These are phyloP conservation scores for Caenorhabditis tropicalis DNA, from an alignment of 1,140 invertebrate genomes.

Conservation along the genomic window DNA sequence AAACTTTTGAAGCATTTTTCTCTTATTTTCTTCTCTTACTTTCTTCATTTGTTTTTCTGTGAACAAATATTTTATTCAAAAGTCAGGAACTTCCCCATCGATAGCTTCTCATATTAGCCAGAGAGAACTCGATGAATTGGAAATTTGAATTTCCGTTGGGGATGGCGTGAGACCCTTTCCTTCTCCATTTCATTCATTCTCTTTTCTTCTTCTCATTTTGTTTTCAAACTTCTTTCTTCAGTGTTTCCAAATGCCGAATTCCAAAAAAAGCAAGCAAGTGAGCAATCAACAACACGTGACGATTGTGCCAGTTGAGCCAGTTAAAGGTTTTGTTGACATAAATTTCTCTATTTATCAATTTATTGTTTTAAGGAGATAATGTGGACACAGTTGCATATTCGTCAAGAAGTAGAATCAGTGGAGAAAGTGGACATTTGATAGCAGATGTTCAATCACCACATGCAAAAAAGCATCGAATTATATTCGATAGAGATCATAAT, in stretches of 20 bases:
- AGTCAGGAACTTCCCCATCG: too few species aligned
- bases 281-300: constrained; percentile 23
- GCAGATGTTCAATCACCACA: constrained; percentile 56
- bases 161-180: background rate
- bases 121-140: background rate
- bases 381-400: constrained; percentile 20
- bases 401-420: background rate
- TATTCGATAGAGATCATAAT: constrained; percentile 56
- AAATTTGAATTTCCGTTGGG: constrained; percentile 27
- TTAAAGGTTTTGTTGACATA: too few species aligned
- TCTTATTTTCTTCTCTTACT: background rate
- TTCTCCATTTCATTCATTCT: constrained; percentile 28
- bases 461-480: constrained; percentile 56
- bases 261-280: background rate
- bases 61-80: background rate
- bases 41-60: background rate
- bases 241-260: constrained; percentile 1
- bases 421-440: constrained; percentile 42
- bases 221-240: background rate
- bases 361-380: background rate
- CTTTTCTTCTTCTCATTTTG: background rate
- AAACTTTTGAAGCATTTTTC: background rate
- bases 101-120: background rate
- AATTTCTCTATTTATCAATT: background rate
- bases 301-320: background rate